Evolutionary conservation across 1,140 invertebrate genomes (phyloP).

Genomic region (Trichonephila inaurata): DNA sequence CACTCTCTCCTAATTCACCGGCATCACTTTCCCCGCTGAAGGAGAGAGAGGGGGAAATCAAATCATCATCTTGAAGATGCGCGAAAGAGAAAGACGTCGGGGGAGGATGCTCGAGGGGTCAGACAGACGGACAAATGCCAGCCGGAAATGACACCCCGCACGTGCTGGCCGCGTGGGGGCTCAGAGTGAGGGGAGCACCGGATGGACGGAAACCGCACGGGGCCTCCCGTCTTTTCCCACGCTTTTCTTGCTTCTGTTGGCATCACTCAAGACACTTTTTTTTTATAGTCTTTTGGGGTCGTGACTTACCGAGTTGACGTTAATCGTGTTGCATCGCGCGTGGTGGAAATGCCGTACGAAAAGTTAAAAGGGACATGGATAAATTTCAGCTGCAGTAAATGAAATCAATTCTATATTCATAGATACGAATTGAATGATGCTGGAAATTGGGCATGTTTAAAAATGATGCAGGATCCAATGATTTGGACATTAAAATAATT

Average conservation of each 20-base stretch:
- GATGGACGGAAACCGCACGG: slow-evolving; percentile 50
- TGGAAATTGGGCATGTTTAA: no score
- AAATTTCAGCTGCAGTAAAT: no score
- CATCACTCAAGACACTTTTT: slow-evolving; percentile 24
- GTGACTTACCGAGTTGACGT: slow-evolving; percentile 24
- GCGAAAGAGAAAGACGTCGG: slow-evolving; percentile 39
- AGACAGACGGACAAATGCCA: slow-evolving; percentile 48
- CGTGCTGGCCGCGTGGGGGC: slow-evolving; percentile 74
- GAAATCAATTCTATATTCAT: no score
- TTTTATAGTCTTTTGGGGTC: slow-evolving; percentile 1
- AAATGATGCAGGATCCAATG: no score
- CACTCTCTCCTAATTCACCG: no score
- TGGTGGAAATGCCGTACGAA: not conserved
- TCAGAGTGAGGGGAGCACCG: slow-evolving; percentile 16
- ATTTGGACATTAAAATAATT: no score
- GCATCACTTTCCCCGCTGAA: not conserved
- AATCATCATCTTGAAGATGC: not conserved
- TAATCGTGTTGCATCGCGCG: slow-evolving; percentile 10
- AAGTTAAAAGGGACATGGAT: no score
- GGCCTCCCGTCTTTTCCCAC: slow-evolving; percentile 8
- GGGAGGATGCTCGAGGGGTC: slow-evolving; percentile 30
- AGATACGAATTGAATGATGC: no score
- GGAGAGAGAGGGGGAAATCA: not conserved
- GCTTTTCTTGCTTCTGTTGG: slow-evolving; percentile 18
- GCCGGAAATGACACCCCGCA: slow-evolving; percentile 75